Percentiles rank a stretch among this genome's conserved stretches.
These are phyloP conservation scores for Mamestra configurata DNA, from an alignment of 1,140 invertebrate species.

Conservation along the genomic window DNA sequence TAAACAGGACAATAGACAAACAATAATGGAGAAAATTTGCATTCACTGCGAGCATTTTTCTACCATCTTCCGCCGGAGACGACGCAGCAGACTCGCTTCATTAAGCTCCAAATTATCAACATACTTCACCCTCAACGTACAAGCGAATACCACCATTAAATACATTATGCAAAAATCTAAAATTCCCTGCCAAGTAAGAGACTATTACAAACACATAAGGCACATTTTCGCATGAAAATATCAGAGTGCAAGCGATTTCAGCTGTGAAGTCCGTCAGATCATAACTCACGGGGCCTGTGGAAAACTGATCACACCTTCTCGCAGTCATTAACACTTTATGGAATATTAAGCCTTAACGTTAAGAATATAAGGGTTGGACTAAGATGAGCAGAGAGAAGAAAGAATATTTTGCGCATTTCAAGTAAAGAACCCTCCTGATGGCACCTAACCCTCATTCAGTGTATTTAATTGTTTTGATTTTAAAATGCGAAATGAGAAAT, in stretches of 20 bases:
- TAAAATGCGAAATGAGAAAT: slow-evolving; percentile 74
- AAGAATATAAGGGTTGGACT: slow-evolving; percentile 23
- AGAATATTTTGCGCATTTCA: slow-evolving; percentile 69
- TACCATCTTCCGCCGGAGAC: slow-evolving; percentile 78
- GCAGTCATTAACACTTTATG: slow-evolving; percentile 9
- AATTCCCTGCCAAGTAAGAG: not conserved
- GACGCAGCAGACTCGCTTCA: slow-evolving; percentile 79
- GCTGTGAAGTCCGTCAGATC: slow-evolving; percentile 75
- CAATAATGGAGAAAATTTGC: slow-evolving; percentile 84
- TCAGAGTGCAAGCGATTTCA: slow-evolving; percentile 62
- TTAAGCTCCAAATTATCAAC: slow-evolving; percentile 86
- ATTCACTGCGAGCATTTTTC: slow-evolving; percentile 82
- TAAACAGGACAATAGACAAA: slow-evolving; percentile 83
- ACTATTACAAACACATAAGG: slow-evolving; percentile 57
- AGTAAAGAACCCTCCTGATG: slow-evolving; percentile 74
- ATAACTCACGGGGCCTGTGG: slow-evolving; percentile 75
- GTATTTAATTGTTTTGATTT: slow-evolving; percentile 85
- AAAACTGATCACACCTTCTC: slow-evolving; percentile 66
- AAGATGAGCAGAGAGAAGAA: slow-evolving; percentile 1
- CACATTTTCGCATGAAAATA: slow-evolving; percentile 65
- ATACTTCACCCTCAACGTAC: slow-evolving; percentile 70
- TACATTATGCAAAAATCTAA: slow-evolving; percentile 38
- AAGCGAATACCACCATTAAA: slow-evolving; percentile 78
- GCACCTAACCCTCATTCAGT: slow-evolving; percentile 71
- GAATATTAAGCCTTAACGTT: slow-evolving; percentile 47